phyloP scores from a whole-genome alignment of 2,888 invertebrate species.

The Dryocosmus kuriphilus region DNA sequence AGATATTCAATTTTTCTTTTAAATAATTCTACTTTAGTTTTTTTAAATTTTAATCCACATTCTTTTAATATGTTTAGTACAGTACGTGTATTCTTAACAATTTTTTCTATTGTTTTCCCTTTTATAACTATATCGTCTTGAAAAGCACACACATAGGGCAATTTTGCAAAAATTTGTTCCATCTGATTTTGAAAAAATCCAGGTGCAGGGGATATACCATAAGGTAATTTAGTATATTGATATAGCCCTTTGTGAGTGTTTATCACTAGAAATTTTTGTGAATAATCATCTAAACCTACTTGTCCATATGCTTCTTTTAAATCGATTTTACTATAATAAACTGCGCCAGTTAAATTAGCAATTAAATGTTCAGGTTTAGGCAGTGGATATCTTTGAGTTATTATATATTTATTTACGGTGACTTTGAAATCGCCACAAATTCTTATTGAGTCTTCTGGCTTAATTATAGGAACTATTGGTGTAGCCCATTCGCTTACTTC shows the following conservation, averaged over 20 bases:
- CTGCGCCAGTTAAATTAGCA: neutral
- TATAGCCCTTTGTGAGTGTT: neutral
- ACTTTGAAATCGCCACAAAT: no score
- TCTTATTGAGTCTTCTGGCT: no score
- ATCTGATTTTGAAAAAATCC: neutral
- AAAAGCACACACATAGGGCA: no score
- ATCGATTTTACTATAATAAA: neutral
- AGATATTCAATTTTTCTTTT: neutral
- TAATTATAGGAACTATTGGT: no score
- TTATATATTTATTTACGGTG: neutral
- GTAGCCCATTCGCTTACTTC: no score
- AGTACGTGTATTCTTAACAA: neutral
- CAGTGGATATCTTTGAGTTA: neutral
- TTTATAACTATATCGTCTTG: neutral
- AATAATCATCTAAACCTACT: no score
- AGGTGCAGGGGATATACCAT: no score
- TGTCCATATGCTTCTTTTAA: no score
- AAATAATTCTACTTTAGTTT: no score
- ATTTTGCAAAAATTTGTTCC: neutral
- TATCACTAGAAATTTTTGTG: no score
- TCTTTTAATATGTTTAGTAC: neutral
- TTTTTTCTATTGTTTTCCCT: neutral
- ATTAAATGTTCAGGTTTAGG: neutral
- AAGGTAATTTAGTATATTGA: neutral
- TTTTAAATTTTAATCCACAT: neutral